A percentile compares a stretch with the other conserved stretches of the same genome.
phyloP scores from a whole-genome alignment of 2,888 invertebrate genomes.

The Ophion slaviceki region DNA sequence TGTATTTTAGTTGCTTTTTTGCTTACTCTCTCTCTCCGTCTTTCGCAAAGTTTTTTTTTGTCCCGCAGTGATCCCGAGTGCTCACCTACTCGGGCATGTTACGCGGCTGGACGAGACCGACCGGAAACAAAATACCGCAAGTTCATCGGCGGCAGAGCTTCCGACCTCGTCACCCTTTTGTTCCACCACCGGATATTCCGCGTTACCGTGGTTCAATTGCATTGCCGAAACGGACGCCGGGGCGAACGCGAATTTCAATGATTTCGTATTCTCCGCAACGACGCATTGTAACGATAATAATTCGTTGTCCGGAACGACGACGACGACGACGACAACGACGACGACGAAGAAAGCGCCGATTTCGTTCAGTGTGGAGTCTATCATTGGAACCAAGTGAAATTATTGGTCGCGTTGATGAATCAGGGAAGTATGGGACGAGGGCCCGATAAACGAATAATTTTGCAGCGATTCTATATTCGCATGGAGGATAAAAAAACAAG shows the following conservation, averaged over 20 bases:
- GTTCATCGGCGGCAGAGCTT: conserved; percentile 59
- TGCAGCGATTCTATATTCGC: background rate
- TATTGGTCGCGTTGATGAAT: background rate
- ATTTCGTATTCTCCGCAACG: conserved; percentile 47
- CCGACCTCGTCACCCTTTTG: conserved; percentile 56
- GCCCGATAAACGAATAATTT: background rate
- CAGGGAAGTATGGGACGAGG: background rate
- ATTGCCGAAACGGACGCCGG: conserved; percentile 66
- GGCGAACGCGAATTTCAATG: conserved; percentile 58
- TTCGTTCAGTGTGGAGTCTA: conserved; percentile 80
- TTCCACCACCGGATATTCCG: conserved; percentile 67
- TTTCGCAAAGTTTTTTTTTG: background rate
- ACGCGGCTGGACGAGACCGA: conserved; percentile 65
- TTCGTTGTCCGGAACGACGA: conserved; percentile 37
- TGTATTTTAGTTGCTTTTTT: conserved; percentile 20
- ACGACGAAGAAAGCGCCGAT: conserved; percentile 76
- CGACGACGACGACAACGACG: too few relatives aligned
- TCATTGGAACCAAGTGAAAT: conserved; percentile 75
- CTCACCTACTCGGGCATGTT: conserved; percentile 67
- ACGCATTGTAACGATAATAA: conserved; percentile 50
- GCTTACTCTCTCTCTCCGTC: too few relatives aligned
- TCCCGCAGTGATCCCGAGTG: conserved; percentile 68
- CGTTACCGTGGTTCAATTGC: conserved; percentile 73
- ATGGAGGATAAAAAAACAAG: background rate
- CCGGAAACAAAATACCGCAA: conserved; percentile 65